Percentiles rank a stretch among this genome's conserved stretches.
Conservation (phyloP, 2,888 invertebrate genomes). For the Drosophila antonietae region DNA sequence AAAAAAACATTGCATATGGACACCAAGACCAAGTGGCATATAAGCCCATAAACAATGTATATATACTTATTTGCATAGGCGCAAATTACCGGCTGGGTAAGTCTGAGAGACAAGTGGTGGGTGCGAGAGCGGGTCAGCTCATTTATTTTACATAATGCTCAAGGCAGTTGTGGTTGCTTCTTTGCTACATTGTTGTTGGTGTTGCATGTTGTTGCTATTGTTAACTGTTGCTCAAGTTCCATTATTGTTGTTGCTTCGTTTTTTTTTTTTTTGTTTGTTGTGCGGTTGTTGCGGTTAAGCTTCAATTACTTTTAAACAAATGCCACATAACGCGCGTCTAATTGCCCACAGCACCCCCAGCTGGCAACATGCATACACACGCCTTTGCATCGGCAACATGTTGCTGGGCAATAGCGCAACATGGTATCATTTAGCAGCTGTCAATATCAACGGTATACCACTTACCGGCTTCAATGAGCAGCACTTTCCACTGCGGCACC, state of each 20-base stretch:
- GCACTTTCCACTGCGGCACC: conserved; percentile 84
- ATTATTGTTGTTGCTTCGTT: conserved; percentile 46
- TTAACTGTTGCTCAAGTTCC: conserved; percentile 60
- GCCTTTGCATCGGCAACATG: conserved; percentile 41
- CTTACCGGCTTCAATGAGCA: conserved; percentile 85
- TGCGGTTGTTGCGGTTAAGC: conserved; percentile 64
- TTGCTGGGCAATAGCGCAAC: conserved; percentile 17
- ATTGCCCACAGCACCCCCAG: conserved; percentile 56
- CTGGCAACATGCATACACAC: conserved; percentile 26
- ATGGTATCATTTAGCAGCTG: conserved; percentile 10
- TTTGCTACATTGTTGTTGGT: conserved; percentile 55
- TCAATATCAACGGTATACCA: conserved; percentile 43
- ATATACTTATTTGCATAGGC: conserved; percentile 59
- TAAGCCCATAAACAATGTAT: conserved; percentile 34
- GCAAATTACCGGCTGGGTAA: conserved; percentile 38
- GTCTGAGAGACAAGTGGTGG: conserved; percentile 7
- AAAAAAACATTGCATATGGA: conserved; percentile 41
- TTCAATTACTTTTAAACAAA: conserved; percentile 78
- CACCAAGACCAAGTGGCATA: conserved; percentile 26
- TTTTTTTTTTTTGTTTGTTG: conserved; percentile 15
- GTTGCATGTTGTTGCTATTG: conserved; percentile 64
- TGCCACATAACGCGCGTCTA: conserved; percentile 73
- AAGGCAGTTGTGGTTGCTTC: conserved; percentile 72
- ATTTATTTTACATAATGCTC: conserved; percentile 75
- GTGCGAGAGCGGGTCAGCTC: conserved; percentile 34